Conservation (phyloP, 2,113 vertebrate genomes). For the Mirounga angustirostris region DNA sequence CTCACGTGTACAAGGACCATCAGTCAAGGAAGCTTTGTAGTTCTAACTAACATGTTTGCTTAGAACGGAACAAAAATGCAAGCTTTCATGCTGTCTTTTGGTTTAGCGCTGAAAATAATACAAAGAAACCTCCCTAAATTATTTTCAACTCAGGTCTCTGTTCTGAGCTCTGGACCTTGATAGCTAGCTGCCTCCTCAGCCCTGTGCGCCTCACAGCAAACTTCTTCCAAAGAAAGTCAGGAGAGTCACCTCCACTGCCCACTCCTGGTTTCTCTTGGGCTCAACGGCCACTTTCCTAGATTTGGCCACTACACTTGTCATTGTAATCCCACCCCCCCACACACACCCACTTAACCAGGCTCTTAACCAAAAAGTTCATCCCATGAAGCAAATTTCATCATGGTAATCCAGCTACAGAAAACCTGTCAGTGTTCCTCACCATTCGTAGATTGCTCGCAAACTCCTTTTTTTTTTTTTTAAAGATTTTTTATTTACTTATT, state of each 20-base stretch:
- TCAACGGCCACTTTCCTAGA: neutral
- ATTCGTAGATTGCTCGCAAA: neutral
- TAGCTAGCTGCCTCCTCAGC: neutral
- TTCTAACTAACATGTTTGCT: neutral
- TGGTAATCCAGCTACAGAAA: neutral
- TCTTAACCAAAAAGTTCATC: neutral
- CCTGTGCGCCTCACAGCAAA: neutral
- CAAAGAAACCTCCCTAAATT: neutral
- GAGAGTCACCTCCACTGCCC: neutral
- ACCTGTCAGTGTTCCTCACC: too few relatives aligned
- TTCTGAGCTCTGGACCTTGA: neutral
- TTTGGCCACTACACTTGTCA: too few relatives aligned
- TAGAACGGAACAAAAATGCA: neutral
- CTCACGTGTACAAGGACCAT: neutral
- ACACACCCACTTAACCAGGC: neutral
- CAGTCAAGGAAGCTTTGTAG: neutral
- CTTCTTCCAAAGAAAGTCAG: neutral
- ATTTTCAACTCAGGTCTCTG: neutral
- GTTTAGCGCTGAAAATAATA: slow-evolving; percentile 1
- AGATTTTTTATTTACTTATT: too few relatives aligned
- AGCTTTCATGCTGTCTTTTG: neutral
- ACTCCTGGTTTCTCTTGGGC: neutral
- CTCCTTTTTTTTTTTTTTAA: too few relatives aligned
- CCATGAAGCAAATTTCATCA: neutral
- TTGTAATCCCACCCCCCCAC: neutral